phyloP scores from a whole-genome alignment of 2,113 vertebrate species.

The Glaucomys volans region DNA sequence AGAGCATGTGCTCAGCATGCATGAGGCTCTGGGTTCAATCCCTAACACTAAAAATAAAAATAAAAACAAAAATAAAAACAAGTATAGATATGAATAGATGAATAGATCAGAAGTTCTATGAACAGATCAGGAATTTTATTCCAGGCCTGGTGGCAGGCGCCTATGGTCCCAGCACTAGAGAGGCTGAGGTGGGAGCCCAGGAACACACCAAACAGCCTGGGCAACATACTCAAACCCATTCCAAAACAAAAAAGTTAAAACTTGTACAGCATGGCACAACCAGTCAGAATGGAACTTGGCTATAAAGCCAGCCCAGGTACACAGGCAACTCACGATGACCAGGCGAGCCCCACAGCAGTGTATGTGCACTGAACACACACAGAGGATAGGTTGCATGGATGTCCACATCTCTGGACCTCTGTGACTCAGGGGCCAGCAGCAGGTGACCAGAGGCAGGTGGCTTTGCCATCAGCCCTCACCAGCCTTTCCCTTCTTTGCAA shows the following conservation, averaged over 20 bases:
- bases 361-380: too few relatives aligned
- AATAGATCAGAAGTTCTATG: not conserved
- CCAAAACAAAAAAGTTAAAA: not conserved
- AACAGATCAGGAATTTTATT: not conserved
- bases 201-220: too few relatives aligned
- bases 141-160: too few relatives aligned
- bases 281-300: not conserved
- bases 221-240: too few relatives aligned
- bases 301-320: not conserved
- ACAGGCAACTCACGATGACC: not conserved
- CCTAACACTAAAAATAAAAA: not conserved
- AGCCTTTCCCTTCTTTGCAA: not conserved
- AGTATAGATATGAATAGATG: too few relatives aligned
- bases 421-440: not conserved
- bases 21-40: not conserved
- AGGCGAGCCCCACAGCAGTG: not conserved
- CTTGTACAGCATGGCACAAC: not conserved
- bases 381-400: not conserved
- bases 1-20: not conserved
- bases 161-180: too few relatives aligned
- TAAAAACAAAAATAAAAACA: not conserved
- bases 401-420: too few relatives aligned
- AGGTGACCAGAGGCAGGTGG: not conserved
- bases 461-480: not conserved
- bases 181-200: too few relatives aligned